Evolutionary conservation across 2,113 vertebrate genomes (phyloP), one percentile per base, ranked within the genome.

Genomic region (Sialia sialis): DNA sequence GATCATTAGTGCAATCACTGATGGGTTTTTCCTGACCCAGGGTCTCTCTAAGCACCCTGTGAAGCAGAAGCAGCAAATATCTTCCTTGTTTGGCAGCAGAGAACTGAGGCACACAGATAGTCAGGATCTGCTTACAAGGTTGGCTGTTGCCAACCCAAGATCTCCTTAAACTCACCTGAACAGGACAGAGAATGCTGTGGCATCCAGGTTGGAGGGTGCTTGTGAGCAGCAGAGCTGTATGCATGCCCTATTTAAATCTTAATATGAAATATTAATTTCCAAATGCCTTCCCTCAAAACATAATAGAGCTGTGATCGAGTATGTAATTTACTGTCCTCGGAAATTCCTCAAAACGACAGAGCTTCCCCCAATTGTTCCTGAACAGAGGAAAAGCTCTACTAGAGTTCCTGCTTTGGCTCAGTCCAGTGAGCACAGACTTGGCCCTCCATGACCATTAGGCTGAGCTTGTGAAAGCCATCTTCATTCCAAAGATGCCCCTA

Each of bases 321-420:
- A 82, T 96, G 95, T 89, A 59, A 94, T 97, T 93, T 96, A 91
- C 82, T 92, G 92, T 94, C 96, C 93, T 98, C 93, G 95, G 98
- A 98, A 98, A 97, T 98, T 95, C 97, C 97, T 98, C 94, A 89
- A 72, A 97, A 88, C 49, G 12, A 89, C 97, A 95, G 91, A 62
- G 74, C 85, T 98, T 98, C 98, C 98, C 96, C 30, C 89, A 95
- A 98, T 98, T 98, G 98, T 98, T 98, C 91, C 39, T 60, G 51
- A 46, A 81, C 76, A 94, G 82, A 97, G 97, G 96, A 95, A 96
- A 95, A 95, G 75, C 64, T 79, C 89, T 95, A 69, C 77, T 97
- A 76, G 63, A 94, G 90, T 96, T 96, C 85, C 95, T 96, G 85
- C 96, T 95, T 96, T 20, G 1, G 74, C 89, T 92, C 16, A 10